These are phyloP conservation scores for Stenodera caucasica DNA, from an alignment of 2,888 invertebrate species.

Conservation along the genomic window DNA sequence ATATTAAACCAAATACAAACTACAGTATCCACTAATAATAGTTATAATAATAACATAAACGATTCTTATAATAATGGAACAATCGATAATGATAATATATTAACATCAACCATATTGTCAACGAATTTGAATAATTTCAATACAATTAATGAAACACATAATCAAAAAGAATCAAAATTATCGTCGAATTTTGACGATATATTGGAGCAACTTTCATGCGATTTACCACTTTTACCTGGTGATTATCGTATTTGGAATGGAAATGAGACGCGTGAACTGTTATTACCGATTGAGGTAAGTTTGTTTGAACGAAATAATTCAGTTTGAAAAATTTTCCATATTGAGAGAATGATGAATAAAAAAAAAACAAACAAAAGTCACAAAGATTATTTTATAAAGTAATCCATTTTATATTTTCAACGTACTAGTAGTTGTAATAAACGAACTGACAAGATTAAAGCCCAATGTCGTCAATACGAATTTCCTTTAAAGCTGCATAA, in stretches of 20 bases:
- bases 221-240: constrained; percentile 65
- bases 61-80: not conserved
- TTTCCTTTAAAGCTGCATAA: not conserved
- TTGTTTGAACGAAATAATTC: not conserved
- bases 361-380: not conserved
- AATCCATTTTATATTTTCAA: not conserved
- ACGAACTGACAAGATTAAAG: not conserved
- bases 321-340: too few species aligned
- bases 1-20: not conserved
- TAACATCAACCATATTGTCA: constrained; percentile 18
- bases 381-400: not conserved
- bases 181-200: constrained; percentile 64
- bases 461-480: not conserved
- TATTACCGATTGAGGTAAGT: constrained; percentile 69
- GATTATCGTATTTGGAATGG: constrained; percentile 71
- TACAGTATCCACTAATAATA: not conserved
- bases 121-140: constrained; percentile 11
- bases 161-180: constrained; percentile 41
- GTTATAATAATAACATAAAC: not conserved
- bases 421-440: not conserved
- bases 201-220: constrained; percentile 66
- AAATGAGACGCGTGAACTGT: constrained; percentile 71
- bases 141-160: constrained; percentile 10
- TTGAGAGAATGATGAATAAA: not conserved
- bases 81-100: constrained; percentile 8